Conservation (phyloP, 1,140 invertebrate genomes). For the Sipha flava region DNA sequence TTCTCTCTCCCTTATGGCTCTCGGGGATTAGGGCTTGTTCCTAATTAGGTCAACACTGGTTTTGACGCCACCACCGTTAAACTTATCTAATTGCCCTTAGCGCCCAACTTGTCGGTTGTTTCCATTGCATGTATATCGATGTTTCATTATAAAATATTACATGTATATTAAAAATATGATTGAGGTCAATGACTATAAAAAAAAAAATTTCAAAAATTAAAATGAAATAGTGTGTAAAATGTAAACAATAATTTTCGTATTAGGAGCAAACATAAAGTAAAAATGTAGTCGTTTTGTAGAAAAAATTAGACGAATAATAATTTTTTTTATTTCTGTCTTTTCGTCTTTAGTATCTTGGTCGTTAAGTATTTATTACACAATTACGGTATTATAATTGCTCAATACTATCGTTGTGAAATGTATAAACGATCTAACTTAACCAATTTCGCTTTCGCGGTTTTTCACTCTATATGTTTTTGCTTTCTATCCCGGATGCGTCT, state of each 20-base stretch:
- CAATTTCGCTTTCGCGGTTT: slow-evolving; percentile 23
- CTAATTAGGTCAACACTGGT: slow-evolving; percentile 20
- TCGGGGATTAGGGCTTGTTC: neutral
- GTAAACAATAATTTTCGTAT: neutral
- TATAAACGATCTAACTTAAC: neutral
- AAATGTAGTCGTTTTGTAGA: neutral
- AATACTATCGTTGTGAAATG: slow-evolving; percentile 8
- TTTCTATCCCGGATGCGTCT: neutral
- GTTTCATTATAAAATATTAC: neutral
- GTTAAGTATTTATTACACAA: neutral
- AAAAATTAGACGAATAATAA: too few relatives aligned
- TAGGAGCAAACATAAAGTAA: neutral
- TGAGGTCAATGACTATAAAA: slow-evolving; percentile 7
- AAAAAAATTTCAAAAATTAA: neutral
- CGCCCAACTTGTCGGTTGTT: neutral
- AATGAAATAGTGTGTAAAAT: neutral
- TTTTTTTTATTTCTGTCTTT: neutral
- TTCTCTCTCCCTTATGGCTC: slow-evolving; percentile 15
- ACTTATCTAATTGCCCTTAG: slow-evolving; percentile 19
- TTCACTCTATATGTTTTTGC: neutral
- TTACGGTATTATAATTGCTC: neutral
- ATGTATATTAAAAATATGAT: neutral
- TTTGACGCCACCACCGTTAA: neutral
- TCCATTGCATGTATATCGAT: slow-evolving; percentile 15
- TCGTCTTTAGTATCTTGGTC: neutral